Percentiles rank a stretch among this genome's conserved stretches.
These are phyloP conservation scores for Epinotia nisella DNA, from an alignment of 2,888 invertebrate species.

Conservation along the genomic window DNA sequence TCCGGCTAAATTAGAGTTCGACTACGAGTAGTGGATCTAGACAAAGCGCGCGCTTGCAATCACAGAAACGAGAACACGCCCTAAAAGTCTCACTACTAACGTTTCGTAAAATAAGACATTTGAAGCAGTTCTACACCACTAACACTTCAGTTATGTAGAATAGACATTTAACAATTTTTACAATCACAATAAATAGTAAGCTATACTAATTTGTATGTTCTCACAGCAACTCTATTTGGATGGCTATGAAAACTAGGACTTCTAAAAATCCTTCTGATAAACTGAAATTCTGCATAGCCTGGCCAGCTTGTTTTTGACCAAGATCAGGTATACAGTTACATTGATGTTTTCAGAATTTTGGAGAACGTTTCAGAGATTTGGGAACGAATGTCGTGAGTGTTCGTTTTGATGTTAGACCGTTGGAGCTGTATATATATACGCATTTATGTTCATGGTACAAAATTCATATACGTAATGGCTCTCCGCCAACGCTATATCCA, in stretches of 20 bases:
- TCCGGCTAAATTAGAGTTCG: no score
- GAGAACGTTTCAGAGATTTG: conserved; percentile 48
- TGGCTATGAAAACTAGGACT: neutral
- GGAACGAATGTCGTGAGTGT: conserved; percentile 51
- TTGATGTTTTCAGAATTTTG: conserved; percentile 53
- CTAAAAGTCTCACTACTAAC: neutral
- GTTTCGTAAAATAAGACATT: neutral
- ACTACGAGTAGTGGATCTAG: no score
- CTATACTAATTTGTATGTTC: no score
- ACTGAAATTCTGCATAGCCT: neutral
- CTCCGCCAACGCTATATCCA: neutral
- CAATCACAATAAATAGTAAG: no score
- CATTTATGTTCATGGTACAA: neutral
- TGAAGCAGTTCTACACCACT: neutral
- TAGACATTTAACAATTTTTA: no score
- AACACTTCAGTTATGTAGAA: no score
- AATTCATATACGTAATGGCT: neutral
- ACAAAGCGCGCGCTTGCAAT: no score
- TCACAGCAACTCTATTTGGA: no score
- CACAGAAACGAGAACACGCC: no score
- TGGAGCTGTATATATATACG: conserved; percentile 24
- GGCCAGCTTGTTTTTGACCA: neutral
- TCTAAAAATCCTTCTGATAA: neutral
- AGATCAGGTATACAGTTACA: neutral
- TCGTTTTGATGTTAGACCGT: conserved; percentile 44